A percentile compares a stretch with the other conserved stretches of the same genome.
These are phyloP conservation scores for Rhabdomys dilectus DNA, from an alignment of 2,113 vertebrate genomes.

Conservation along the genomic window DNA sequence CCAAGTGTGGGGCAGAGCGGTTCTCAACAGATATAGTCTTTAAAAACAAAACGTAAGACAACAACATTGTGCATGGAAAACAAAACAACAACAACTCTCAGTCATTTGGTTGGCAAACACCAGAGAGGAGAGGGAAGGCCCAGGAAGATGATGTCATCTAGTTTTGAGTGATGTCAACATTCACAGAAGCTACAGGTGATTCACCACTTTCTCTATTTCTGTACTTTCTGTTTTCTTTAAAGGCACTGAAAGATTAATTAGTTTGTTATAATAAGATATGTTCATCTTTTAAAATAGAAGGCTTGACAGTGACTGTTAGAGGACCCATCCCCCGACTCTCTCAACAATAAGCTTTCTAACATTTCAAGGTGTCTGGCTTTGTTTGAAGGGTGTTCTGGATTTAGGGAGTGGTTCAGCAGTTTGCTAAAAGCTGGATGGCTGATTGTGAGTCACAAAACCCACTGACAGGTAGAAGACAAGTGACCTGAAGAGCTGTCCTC, in stretches of 20 bases:
- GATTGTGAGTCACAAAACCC: background rate
- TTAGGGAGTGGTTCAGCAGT: background rate
- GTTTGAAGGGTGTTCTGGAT: background rate
- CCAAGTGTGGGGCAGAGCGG: too few relatives aligned
- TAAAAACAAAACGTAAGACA: background rate
- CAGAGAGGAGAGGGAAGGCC: background rate
- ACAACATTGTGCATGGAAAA: background rate
- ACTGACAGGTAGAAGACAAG: background rate
- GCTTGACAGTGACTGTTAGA: slow-evolving; percentile 14
- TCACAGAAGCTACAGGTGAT: background rate
- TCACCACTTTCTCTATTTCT: background rate
- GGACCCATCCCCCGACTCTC: background rate
- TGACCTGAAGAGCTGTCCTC: background rate
- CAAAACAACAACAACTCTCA: background rate
- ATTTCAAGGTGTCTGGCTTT: background rate
- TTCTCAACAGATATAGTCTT: too few relatives aligned
- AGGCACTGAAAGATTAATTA: background rate
- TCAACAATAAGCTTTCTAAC: background rate
- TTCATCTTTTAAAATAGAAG: background rate
- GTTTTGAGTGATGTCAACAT: background rate
- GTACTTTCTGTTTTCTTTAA: slow-evolving; percentile 3
- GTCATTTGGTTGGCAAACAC: background rate
- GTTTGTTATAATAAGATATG: background rate
- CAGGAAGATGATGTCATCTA: too few relatives aligned
- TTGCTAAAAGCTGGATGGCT: background rate